Conservation (phyloP, 2,888 invertebrate genomes). For the Parelbella ahira region DNA sequence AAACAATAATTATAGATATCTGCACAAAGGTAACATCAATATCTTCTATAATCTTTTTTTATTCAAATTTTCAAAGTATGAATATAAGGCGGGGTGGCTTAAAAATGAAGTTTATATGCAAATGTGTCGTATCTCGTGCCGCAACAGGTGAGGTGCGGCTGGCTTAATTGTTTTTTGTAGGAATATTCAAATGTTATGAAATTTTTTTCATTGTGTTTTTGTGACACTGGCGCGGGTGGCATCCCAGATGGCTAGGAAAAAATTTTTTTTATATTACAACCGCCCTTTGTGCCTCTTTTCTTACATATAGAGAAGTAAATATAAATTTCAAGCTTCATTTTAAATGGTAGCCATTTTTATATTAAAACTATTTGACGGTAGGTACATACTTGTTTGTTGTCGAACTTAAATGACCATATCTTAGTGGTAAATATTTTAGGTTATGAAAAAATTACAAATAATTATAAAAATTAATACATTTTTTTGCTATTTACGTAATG, state of each 20-base stretch:
- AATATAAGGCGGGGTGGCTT: constrained; percentile 41
- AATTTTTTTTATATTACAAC: constrained; percentile 52
- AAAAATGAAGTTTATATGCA: constrained; percentile 69
- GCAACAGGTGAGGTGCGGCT: constrained; percentile 77
- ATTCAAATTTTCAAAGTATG: constrained; percentile 10
- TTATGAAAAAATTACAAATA: no score
- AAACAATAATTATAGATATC: neutral
- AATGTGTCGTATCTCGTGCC: constrained; percentile 70
- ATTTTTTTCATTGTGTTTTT: constrained; percentile 65
- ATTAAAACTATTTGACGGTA: no score
- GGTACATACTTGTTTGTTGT: no score
- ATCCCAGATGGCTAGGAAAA: constrained; percentile 75
- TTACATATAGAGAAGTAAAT: constrained; percentile 32
- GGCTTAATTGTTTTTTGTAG: constrained; percentile 79
- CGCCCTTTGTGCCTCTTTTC: constrained; percentile 53
- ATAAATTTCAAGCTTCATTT: constrained; percentile 16
- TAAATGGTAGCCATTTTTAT: constrained; percentile 4
- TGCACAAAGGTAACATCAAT: constrained; percentile 3
- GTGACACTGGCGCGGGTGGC: constrained; percentile 67
- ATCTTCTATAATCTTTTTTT: constrained; percentile 7
- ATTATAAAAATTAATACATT: no score
- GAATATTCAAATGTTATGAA: constrained; percentile 79
- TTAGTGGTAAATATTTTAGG: no score
- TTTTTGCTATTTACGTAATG: no score
- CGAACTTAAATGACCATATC: no score